Percentiles rank a stretch among this genome's conserved stretches.
phyloP scores from a whole-genome alignment of 2,888 invertebrate genomes.

The Salpingus planirostris region DNA sequence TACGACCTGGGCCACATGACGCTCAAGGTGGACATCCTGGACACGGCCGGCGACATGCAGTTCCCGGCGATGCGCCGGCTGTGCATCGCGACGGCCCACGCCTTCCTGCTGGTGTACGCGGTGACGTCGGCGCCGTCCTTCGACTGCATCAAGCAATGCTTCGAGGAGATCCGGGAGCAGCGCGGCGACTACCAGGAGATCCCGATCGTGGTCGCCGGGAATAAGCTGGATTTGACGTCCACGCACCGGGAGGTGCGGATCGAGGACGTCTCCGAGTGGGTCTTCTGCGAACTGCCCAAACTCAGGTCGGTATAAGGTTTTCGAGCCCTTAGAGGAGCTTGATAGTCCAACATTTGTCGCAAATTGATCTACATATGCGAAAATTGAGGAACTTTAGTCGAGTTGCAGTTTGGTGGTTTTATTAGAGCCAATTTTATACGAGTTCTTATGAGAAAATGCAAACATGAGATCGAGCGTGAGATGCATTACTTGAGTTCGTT shows the following conservation, averaged over 20 bases:
- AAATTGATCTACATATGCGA: no score
- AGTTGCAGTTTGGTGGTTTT: no score
- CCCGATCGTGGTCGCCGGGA: conserved; percentile 79
- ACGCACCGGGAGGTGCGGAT: conserved; percentile 63
- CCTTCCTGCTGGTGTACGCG: conserved; percentile 79
- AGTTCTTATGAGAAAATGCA: no score
- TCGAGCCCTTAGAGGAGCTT: no score
- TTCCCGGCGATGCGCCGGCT: conserved; percentile 86
- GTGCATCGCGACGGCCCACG: conserved; percentile 80
- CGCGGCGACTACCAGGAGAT: conserved; percentile 67
- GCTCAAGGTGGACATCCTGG: conserved; percentile 67
- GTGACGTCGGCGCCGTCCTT: conserved; percentile 67
- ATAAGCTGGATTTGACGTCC: conserved; percentile 69
- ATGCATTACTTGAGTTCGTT: no score
- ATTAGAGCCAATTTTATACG: no score
- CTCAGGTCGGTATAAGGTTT: conserved; percentile 50
- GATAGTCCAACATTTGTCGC: no score
- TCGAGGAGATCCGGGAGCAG: conserved; percentile 76
- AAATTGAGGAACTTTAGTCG: no score
- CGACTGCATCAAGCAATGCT: conserved; percentile 62
- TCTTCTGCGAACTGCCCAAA: conserved; percentile 65
- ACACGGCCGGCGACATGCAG: conserved; percentile 78
- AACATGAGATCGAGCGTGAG: no score
- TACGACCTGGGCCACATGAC: conserved; percentile 68
- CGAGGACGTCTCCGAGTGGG: conserved; percentile 76